Percentiles rank a stretch among this genome's conserved stretches.
Evolutionary conservation across 92 coral and sea anemone genomes (phyloP).

Genomic region (Epizoanthus illoricatus): DNA sequence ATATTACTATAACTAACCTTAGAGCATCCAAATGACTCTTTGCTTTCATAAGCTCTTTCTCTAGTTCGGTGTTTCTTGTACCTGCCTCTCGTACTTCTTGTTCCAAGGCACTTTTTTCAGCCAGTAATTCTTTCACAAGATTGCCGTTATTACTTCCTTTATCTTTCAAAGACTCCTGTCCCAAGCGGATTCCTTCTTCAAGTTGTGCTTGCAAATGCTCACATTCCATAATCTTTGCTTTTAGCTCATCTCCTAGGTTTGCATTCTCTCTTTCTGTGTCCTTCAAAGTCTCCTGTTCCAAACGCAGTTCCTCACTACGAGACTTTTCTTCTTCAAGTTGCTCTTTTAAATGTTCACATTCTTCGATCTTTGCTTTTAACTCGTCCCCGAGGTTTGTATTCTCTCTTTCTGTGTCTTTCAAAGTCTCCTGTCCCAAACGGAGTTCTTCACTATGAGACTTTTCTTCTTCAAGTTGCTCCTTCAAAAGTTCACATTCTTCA

Average conservation of each 20-base stretch:
- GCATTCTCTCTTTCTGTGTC: background rate
- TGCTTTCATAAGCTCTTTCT: slow-evolving; percentile 33
- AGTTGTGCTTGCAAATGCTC: background rate
- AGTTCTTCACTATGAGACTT: slow-evolving; percentile 21
- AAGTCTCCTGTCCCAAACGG: background rate
- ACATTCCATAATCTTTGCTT: background rate
- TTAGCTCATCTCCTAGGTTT: background rate
- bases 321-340: slow-evolving; percentile 11
- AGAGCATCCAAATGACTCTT: slow-evolving; percentile 1
- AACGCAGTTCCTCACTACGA: slow-evolving; percentile 17
- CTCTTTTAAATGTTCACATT: too few relatives aligned
- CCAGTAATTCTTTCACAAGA: slow-evolving; percentile 38
- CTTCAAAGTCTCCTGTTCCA: background rate
- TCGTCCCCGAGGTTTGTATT: too few relatives aligned
- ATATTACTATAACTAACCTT: background rate
- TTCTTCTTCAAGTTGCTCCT: background rate
- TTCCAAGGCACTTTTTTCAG: slow-evolving; percentile 34
- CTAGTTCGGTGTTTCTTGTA: slow-evolving; percentile 33
- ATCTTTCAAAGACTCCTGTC: background rate
- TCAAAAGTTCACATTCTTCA: background rate
- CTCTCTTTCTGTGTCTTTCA: too few relatives aligned
- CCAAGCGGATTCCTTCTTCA: background rate
- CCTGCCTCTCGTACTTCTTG: slow-evolving; percentile 14
- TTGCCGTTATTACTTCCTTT: slow-evolving; percentile 9
- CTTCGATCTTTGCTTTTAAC: slow-evolving; percentile 40